Percentiles rank a stretch among this genome's conserved stretches.
Conservation (phyloP, 2,888 invertebrate species). For the Belgica antarctica region DNA sequence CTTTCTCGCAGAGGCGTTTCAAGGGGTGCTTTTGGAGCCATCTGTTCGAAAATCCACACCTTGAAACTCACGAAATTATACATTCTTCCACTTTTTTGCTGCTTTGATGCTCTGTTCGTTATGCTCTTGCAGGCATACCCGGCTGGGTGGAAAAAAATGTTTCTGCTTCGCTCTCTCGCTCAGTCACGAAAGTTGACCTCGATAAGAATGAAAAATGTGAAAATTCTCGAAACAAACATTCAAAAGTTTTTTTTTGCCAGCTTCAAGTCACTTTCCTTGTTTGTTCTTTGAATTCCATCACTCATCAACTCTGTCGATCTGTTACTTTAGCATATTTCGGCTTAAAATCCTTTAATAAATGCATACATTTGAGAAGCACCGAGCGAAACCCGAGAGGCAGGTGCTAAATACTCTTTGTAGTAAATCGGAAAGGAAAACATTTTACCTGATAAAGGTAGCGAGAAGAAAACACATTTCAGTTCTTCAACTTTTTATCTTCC, state of each 20-base stretch:
- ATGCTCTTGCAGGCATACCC: conserved; percentile 33
- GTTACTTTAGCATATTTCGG: background rate
- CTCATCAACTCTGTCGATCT: too few species aligned
- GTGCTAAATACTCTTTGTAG: conserved; percentile 12
- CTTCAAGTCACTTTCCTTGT: background rate
- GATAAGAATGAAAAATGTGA: conserved; percentile 6
- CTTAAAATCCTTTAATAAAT: conserved; percentile 4
- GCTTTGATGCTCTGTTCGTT: conserved; percentile 35
- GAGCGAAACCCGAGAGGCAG: background rate
- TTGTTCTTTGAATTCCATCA: background rate
- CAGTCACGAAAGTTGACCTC: conserved; percentile 10
- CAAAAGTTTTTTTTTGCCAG: background rate
- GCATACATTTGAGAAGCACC: background rate
- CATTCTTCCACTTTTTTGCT: conserved; percentile 2
- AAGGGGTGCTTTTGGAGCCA: background rate
- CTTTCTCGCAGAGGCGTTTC: background rate
- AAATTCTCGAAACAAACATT: background rate
- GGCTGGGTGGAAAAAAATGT: conserved; percentile 29
- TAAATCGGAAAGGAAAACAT: background rate
- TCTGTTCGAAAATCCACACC: conserved; percentile 2
- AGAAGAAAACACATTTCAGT: conserved; percentile 15
- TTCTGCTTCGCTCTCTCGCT: conserved; percentile 14
- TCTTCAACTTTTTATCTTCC: too few species aligned
- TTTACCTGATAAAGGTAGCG: conserved; percentile 1
- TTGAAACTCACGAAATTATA: conserved; percentile 4